Conservation (phyloP, 2,888 invertebrate genomes). For the Pristionchus japonicus region DNA sequence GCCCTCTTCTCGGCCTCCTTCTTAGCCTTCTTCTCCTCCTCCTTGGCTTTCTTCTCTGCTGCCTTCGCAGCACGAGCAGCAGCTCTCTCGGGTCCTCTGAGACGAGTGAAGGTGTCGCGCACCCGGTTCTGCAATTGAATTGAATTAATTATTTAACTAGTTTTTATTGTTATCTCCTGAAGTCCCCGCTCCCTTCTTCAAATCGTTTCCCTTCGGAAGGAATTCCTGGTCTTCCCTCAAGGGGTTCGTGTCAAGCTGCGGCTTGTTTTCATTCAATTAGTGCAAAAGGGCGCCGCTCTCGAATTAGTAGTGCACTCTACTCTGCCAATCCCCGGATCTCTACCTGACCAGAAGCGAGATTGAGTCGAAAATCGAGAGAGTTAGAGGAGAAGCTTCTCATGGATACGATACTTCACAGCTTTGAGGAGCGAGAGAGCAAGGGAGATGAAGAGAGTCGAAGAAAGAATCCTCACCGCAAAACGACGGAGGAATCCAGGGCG, state of each 20-base stretch:
- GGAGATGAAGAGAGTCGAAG: too few relatives aligned
- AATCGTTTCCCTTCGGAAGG: too few relatives aligned
- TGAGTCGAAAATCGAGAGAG: too few relatives aligned
- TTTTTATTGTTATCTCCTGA: too few relatives aligned
- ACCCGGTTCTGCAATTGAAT: not conserved
- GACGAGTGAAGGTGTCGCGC: not conserved
- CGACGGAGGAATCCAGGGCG: not conserved
- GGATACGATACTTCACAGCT: too few relatives aligned
- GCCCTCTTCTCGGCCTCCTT: not conserved
- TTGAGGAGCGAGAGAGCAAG: too few relatives aligned
- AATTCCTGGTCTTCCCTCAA: too few relatives aligned
- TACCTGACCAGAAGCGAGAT: too few relatives aligned
- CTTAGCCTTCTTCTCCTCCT: not conserved
- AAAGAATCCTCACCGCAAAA: not conserved
- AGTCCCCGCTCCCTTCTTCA: too few relatives aligned
- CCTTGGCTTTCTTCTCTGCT: not conserved
- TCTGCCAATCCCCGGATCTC: not conserved
- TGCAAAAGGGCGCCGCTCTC: not conserved
- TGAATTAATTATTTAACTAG: not conserved
- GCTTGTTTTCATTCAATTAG: not conserved
- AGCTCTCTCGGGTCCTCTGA: too few relatives aligned
- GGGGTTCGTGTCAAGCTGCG: not conserved
- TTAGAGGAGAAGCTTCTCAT: too few relatives aligned
- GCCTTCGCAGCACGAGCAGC: not conserved
- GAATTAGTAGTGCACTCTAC: not conserved